Base-by-base conservation (phyloP, 2,888 invertebrate genomes). In the Nomada ruficornis region DNA sequence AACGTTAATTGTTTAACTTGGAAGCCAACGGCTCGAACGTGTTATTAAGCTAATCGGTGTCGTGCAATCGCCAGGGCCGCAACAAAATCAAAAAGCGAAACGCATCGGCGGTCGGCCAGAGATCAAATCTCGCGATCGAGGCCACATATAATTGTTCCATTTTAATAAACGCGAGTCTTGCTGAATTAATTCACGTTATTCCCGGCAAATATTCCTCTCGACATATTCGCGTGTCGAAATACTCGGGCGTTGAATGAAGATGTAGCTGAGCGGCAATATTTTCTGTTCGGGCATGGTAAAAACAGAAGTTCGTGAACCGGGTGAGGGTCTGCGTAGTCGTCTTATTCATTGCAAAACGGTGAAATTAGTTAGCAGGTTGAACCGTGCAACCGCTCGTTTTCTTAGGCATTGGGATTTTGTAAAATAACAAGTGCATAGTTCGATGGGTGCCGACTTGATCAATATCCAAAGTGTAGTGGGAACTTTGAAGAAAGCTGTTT, bases 31-130 rank as follows among this genome's bases (percentile, higher is more conserved):
- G 60, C 52, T 55, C 55, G 44, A 71, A 73, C 57, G 78, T 77
- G 73, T 84, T 64, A 82, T 85, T 85, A 82, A 78, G 73, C 74
- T 82, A 85, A 84, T 68, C 65, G 75, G 60, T 75, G 75, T 75
- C 73, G 54, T 69, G 65, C 70, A 77, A 72, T 79, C 79, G 29
- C 57, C 13, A 59, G 20, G 11, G 52, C 23, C 10, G 54, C 73
- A 80, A 75, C 71, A 65, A 59, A 55, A 75, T 59, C 65, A 57
- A 70, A 72, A 75, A 75, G 47, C 60, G 72, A 72, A 50, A 71
- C 36, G 55, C 57, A 52, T 20, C 70, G 59, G 47, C 26, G 29
- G 59, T 78, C 60, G 47, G 54, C 55, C 47, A 10, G 47, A 3
- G 77, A 78, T 78, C 69, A 82, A 60, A 82, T 74, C 78, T 75